phyloP scores from a whole-genome alignment of 2,113 vertebrate species.

The Lipotes vexillifer region DNA sequence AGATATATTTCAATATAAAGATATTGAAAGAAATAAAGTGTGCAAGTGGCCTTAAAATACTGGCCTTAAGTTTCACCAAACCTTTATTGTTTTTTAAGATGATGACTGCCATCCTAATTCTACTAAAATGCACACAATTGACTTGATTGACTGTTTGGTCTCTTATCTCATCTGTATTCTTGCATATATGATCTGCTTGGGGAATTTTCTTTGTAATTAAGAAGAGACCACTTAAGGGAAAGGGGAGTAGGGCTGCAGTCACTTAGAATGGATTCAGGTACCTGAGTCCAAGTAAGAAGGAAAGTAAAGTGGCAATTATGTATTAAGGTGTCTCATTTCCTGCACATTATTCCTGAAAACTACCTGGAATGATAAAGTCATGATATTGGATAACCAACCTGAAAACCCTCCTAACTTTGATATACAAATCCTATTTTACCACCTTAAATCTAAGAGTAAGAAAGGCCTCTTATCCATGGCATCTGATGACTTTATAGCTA shows the following conservation, averaged over 20 bases:
- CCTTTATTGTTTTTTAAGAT: neutral
- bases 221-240: neutral
- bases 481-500: neutral
- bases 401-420: neutral
- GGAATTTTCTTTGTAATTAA: slow-evolving; percentile 19
- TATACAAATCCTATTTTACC: neutral
- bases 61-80: neutral
- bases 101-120: neutral
- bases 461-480: neutral
- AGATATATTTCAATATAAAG: too few relatives aligned
- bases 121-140: neutral
- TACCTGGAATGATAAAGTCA: neutral
- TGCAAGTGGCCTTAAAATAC: neutral
- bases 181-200: neutral
- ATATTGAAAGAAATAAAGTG: neutral
- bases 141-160: neutral
- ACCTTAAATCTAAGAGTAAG: neutral
- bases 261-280: neutral
- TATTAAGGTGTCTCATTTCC: neutral
- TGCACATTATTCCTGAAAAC: neutral
- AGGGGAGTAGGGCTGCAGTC: neutral
- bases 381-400: neutral
- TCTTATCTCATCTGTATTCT: neutral
- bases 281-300: neutral
- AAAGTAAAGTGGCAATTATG: neutral